These are phyloP conservation scores for Furcifer pardalis DNA, from an alignment of 2,797 vertebrate genomes.

Conservation along the genomic window DNA sequence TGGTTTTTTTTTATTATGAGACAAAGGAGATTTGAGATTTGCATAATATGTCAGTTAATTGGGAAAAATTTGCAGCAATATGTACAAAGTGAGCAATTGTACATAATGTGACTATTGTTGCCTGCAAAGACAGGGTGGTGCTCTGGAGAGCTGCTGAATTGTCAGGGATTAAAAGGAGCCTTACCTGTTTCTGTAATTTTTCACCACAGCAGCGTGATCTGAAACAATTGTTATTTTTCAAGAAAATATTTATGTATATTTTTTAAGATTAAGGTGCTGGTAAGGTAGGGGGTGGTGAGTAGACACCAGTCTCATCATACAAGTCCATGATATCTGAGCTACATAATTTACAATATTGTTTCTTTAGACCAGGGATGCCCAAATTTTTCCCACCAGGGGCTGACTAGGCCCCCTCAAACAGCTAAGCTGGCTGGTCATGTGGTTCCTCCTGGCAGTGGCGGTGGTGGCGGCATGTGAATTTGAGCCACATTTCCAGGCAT, in stretches of 20 bases:
- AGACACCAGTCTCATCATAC: neutral
- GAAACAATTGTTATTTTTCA: neutral
- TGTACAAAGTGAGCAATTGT: too few relatives aligned
- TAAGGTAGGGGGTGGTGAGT: neutral
- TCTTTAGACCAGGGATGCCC: too few relatives aligned
- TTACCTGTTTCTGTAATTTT: neutral
- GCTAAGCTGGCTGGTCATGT: too few relatives aligned
- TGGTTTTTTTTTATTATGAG: neutral
- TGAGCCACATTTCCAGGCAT: too few relatives aligned
- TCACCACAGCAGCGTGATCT: neutral
- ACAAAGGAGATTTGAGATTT: neutral
- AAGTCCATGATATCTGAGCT: neutral
- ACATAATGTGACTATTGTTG: neutral
- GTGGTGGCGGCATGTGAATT: too few relatives aligned
- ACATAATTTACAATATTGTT: too few relatives aligned
- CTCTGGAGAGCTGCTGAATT: too few relatives aligned
- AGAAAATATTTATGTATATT: neutral
- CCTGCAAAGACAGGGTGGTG: neutral
- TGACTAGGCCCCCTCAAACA: too few relatives aligned
- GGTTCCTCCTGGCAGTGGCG: too few relatives aligned
- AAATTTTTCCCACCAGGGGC: too few relatives aligned
- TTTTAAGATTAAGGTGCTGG: too few relatives aligned
- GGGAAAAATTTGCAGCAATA: neutral
- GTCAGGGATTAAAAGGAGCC: neutral
- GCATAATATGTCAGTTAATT: neutral